Percentiles rank a stretch among this genome's conserved stretches.
Conservation (phyloP, 2,113 vertebrate species). For the Tamias sibiricus region DNA sequence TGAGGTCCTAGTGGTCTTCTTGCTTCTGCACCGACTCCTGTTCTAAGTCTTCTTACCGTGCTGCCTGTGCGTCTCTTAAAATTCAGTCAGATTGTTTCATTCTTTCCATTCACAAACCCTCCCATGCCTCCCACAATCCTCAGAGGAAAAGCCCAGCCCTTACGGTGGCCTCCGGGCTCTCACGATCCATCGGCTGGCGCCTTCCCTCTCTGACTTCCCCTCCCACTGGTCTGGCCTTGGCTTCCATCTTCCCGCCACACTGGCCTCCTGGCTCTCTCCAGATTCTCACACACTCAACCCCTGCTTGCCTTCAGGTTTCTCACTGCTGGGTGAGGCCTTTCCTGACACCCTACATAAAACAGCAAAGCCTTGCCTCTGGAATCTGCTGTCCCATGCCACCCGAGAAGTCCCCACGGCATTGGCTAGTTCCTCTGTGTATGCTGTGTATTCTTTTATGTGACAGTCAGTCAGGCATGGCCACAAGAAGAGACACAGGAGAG, state of each 20-base stretch:
- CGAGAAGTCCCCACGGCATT: neutral
- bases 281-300: too few relatives aligned
- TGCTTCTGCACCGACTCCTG: neutral
- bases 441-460: neutral
- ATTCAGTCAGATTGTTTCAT: neutral
- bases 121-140: neutral
- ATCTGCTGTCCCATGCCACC: fast-evolving
- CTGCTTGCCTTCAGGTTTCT: neutral
- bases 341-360: neutral
- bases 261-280: neutral
- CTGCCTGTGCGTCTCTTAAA: neutral
- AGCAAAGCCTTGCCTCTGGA: neutral
- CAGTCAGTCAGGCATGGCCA: neutral
- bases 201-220: neutral
- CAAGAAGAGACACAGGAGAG: neutral
- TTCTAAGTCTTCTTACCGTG: neutral
- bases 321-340: neutral
- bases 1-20: neutral
- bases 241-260: neutral
- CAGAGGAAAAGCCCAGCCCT: neutral
- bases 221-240: neutral
- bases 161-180: neutral
- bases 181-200: neutral
- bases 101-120: neutral
- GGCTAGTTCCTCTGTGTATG: neutral